Base-by-base conservation (phyloP, 2,797 vertebrate species). In the Eulemur rubriventer region DNA sequence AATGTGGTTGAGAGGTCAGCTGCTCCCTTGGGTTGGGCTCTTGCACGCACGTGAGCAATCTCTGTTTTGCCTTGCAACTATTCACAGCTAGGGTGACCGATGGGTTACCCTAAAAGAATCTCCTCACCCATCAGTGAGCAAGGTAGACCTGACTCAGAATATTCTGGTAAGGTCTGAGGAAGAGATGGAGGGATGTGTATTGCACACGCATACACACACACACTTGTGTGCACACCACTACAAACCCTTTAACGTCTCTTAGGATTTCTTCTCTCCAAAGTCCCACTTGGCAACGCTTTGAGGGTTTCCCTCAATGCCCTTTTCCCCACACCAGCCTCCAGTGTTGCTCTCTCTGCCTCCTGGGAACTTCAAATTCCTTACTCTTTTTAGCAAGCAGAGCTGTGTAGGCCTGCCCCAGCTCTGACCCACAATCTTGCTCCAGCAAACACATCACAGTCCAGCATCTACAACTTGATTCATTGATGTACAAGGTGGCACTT, bases 311-410 rank as follows among this genome's bases (percentile, higher is more conserved):
- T 65, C 18, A 0, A 26, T 80, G 82, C 86, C 73, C 92, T 80
- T 91, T 95, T 7, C 91, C 91, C 80, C 41, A 63, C 2, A n/a
- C 46, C 28, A 41, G 57, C 46, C 24, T 48, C 89, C n/a, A 59
- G 7, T 38, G 72, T 78, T 85, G 18, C 65, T 93, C 43, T 80
- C 48, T 33, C 82, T 67, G 43, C 20, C 94, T 90, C 73, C 55
- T 24, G 69, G 63, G 97, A 91, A 96, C 55, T 43, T 70, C 30
- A 63, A 89, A 79, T 96, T 81, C 46, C 61, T 94, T n/a, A 20
- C 48, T 72, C 8, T 11, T 88, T 85, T 73, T 35, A 33, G 70
- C 38, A 57, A 92, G 95, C 35, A 43, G 48, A 43, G 59, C 16
- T 13, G 0, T 30, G 28, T 65, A 89, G 52, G 61, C 4, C 35